Conservation (phyloP, 2,888 invertebrate genomes). For the Caenorhabditis virilis region DNA sequence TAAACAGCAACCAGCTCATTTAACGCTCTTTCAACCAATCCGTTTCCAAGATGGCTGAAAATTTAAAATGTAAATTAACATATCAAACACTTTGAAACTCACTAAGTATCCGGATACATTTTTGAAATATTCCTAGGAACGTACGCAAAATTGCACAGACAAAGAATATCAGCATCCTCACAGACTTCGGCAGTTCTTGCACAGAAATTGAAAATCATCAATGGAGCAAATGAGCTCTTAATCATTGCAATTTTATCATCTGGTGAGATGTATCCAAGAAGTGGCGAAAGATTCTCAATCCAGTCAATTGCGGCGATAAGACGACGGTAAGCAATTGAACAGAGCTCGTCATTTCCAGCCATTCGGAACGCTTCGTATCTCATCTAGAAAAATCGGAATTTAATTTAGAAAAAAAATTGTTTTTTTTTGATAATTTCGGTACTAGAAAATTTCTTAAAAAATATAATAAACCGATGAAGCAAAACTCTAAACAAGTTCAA, state of each 20-base stretch:
- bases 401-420: no score
- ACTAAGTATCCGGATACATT: constrained; percentile 63
- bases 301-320: constrained; percentile 67
- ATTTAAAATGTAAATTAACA: not conserved
- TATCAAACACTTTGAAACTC: constrained; percentile 18
- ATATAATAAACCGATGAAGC: no score
- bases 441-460: not conserved
- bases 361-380: constrained; percentile 64
- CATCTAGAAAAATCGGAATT: constrained; percentile 41
- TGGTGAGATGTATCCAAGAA: constrained; percentile 48
- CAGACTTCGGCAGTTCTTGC: constrained; percentile 58
- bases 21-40: constrained; percentile 58
- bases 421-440: no score
- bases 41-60: constrained; percentile 64
- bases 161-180: constrained; percentile 55
- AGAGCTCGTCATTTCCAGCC: constrained; percentile 63
- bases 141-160: constrained; percentile 65
- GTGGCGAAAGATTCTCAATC: constrained; percentile 59
- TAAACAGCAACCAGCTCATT: constrained; percentile 62
- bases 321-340: constrained; percentile 60
- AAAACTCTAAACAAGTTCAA: no score
- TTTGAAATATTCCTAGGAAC: constrained; percentile 64
- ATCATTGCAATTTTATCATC: constrained; percentile 61
- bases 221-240: constrained; percentile 52
- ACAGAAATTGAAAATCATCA: constrained; percentile 62